Conservation (phyloP, 1,140 invertebrate species). For the Drosophila funebris region DNA sequence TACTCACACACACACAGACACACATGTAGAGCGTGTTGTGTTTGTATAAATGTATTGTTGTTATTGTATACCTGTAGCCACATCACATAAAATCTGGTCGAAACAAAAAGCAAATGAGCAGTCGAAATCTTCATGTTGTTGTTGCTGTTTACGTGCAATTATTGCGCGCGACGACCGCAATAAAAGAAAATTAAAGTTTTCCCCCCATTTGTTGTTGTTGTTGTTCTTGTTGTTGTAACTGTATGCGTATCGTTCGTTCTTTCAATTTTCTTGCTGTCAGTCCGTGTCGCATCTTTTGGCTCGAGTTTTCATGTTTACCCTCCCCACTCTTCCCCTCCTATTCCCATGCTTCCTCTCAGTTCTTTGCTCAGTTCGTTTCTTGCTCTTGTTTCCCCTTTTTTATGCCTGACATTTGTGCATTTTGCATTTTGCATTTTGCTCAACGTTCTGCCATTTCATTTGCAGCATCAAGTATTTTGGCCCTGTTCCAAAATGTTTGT, state of each 20-base stretch:
- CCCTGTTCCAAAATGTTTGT: slow-evolving; percentile 68
- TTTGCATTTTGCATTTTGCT: slow-evolving; percentile 59
- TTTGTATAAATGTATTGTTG: neutral
- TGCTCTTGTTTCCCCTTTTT: neutral
- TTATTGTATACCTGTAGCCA: slow-evolving; percentile 30
- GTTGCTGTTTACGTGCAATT: slow-evolving; percentile 68
- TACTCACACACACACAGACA: slow-evolving; percentile 38
- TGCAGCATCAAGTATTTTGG: slow-evolving; percentile 81
- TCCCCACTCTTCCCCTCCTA: neutral
- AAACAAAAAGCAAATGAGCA: slow-evolving; percentile 53
- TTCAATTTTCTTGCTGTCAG: slow-evolving; percentile 48
- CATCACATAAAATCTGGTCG: slow-evolving; percentile 41
- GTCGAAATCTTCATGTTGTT: slow-evolving; percentile 25
- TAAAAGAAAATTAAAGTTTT: slow-evolving; percentile 80
- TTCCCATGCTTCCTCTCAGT: neutral
- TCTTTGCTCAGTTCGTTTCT: neutral
- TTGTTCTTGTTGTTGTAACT: neutral
- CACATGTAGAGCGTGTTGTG: slow-evolving; percentile 1
- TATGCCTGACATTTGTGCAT: slow-evolving; percentile 51
- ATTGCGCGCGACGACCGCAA: slow-evolving; percentile 74
- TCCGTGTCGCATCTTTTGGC: slow-evolving; percentile 50
- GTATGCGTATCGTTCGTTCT: slow-evolving; percentile 4
- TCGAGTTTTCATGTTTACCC: slow-evolving; percentile 8
- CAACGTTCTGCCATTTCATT: slow-evolving; percentile 76
- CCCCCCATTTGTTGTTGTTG: slow-evolving; percentile 9